A percentile compares a stretch with the other conserved stretches of the same genome.
phyloP scores from a whole-genome alignment of 2,797 vertebrate genomes.

The Diglossa cyanea region DNA sequence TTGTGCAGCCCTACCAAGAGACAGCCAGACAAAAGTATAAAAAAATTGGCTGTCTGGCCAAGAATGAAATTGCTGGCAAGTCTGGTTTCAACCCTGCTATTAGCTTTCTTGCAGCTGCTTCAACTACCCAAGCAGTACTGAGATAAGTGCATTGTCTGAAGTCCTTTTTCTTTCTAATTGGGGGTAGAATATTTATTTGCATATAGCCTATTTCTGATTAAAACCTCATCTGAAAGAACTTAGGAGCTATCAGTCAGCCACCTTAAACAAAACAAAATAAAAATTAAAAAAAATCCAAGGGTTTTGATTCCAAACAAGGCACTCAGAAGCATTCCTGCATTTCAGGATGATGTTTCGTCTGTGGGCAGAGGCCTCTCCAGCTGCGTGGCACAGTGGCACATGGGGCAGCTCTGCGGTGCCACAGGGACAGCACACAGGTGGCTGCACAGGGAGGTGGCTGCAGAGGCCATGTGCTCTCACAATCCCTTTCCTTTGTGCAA shows the following conservation, averaged over 20 bases:
- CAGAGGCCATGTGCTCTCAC: accelerated
- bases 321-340: background rate
- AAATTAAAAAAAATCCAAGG: background rate
- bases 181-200: background rate
- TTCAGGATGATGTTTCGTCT: background rate
- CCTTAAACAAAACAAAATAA: background rate
- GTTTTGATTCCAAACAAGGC: background rate
- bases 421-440: background rate
- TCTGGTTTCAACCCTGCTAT: slow-evolving; percentile 19
- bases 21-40: slow-evolving; percentile 61
- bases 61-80: slow-evolving; percentile 55
- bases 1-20: slow-evolving; percentile 44
- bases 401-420: background rate
- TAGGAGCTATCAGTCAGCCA: background rate
- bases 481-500: background rate
- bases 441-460: background rate
- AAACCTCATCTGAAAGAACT: background rate
- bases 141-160: background rate
- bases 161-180: background rate
- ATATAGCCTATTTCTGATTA: background rate
- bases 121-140: background rate
- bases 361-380: background rate
- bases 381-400: background rate
- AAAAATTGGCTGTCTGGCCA: slow-evolving; percentile 64
- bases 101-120: slow-evolving; percentile 23